These are phyloP conservation scores for Dasypolia templi DNA, from an alignment of 2,888 invertebrate genomes.

Conservation along the genomic window DNA sequence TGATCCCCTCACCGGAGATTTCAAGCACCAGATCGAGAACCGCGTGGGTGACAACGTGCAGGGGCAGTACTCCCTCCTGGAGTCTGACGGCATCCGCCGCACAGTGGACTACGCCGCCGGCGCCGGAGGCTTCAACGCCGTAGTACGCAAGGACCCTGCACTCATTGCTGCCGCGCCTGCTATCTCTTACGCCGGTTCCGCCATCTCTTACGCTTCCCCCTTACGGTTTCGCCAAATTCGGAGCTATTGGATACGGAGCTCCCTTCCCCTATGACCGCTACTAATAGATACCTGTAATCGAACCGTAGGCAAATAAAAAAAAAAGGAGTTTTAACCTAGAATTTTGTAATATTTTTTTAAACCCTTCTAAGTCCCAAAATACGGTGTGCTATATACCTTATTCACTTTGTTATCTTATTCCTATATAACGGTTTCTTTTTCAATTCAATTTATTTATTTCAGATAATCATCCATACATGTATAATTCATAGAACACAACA, in stretches of 20 bases:
- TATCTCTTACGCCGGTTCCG: conserved; percentile 59
- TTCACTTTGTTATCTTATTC: not conserved
- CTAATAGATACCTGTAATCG: conserved; percentile 46
- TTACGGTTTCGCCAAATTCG: conserved; percentile 45
- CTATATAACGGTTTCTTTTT: not conserved
- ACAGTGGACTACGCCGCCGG: conserved; percentile 90
- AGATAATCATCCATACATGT: no score
- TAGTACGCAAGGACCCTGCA: conserved; percentile 87
- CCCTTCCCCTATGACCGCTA: conserved; percentile 60
- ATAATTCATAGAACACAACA: no score
- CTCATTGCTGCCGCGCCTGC: conserved; percentile 68
- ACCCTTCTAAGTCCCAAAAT: not conserved
- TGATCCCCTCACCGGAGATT: conserved; percentile 88
- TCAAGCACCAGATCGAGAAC: conserved; percentile 84
- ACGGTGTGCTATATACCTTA: not conserved
- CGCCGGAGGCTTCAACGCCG: conserved; percentile 88
- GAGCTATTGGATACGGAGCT: conserved; percentile 53
- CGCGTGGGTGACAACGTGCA: conserved; percentile 72
- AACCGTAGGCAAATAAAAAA: conserved; percentile 61
- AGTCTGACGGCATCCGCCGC: conserved; percentile 88
- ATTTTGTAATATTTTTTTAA: not conserved
- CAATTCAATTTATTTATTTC: no score
- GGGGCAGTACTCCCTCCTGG: conserved; percentile 81
- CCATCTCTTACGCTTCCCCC: conserved; percentile 63
- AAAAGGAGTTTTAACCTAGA: conserved; percentile 24